A percentile compares a stretch with the other conserved stretches of the same genome.
phyloP scores from a whole-genome alignment of 2,888 invertebrate species.

The Mellilla xanthometata region DNA sequence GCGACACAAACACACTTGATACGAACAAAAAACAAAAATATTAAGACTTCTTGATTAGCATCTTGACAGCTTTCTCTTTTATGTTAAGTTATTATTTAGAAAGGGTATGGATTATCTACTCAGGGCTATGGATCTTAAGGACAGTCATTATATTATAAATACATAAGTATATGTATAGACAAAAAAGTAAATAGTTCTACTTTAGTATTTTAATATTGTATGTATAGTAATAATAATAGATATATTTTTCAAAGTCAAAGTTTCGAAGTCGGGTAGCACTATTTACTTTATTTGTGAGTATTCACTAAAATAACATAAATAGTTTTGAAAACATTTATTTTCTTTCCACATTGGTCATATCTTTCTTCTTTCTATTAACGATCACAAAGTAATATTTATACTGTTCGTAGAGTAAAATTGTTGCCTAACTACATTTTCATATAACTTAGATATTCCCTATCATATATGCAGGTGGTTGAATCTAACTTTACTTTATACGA shows the following conservation, averaged over 20 bases:
- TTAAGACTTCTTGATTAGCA: conserved; percentile 70
- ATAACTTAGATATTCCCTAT: conserved; percentile 20
- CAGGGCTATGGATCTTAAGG: conserved; percentile 9
- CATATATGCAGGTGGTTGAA: conserved; percentile 24
- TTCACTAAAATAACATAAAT: conserved; percentile 49
- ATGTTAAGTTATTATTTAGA: conserved; percentile 22
- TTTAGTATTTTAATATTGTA: no score
- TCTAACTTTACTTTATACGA: conserved; percentile 25
- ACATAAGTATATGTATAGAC: neutral
- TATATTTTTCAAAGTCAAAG: neutral
- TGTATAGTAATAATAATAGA: no score
- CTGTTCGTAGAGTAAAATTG: conserved; percentile 47
- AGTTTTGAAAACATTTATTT: conserved; percentile 78
- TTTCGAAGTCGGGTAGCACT: conserved; percentile 8
- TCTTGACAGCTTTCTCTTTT: conserved; percentile 80
- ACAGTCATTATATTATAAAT: neutral
- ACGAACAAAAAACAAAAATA: conserved; percentile 64
- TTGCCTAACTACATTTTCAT: conserved; percentile 50
- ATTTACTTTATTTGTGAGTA: conserved; percentile 45
- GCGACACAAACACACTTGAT: conserved; percentile 75
- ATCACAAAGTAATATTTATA: conserved; percentile 61
- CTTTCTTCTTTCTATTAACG: conserved; percentile 55
- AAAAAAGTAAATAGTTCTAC: conserved; percentile 14
- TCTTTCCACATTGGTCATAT: conserved; percentile 76
- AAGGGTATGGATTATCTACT: conserved; percentile 19